Base-by-base conservation (phyloP, 2,113 vertebrate genomes). In the Anas platyrhynchos region DNA sequence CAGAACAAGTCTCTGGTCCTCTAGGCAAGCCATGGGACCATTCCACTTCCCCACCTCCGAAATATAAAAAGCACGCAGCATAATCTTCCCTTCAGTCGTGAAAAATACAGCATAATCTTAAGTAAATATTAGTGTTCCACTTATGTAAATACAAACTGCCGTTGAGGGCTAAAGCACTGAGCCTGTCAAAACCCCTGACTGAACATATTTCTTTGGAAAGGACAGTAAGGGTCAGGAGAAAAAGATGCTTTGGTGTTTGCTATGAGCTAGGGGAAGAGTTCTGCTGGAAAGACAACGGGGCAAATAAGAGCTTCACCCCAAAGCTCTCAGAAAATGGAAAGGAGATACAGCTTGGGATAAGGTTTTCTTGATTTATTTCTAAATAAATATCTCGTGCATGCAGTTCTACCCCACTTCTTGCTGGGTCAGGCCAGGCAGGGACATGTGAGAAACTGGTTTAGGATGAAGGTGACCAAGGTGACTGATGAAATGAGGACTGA, bases 121-220 rank as follows among this genome's bases (percentile, higher is more conserved):
- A 96, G 92, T 94, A 95, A 95, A 95, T 94, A 92, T 96, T 94
- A 92, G 86, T 66, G 84, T 75, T 95, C 89, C 76, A 69, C 89
- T 92, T 76, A 72, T 8, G 2, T 88, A 94, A 95, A 92, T 92
- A 94, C 91, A 92, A 95, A 95, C 89, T 95, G 89, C 89, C 87
- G 77, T 16, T 65, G 92, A 88, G 90, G 83, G 86, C 94, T 95
- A n/a, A 56, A 90, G 83, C n/a, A 7, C 83, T 86, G 90, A 69
- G 92, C 89, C 89, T 76, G 92, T 72, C 86, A 91, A 91, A 96
- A 32, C 52, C 92, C 83, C 79, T 50, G 72, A 13, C 89, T 63
- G 61, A 92, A 32, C 38, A 11, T 11, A 67, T 63, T 86, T 36
- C 92, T 83, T 54, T 59, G 87, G 86, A 84, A 82, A 90, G 95